phyloP scores from a whole-genome alignment of 2,888 invertebrate species.

The Harmothoe impar region DNA sequence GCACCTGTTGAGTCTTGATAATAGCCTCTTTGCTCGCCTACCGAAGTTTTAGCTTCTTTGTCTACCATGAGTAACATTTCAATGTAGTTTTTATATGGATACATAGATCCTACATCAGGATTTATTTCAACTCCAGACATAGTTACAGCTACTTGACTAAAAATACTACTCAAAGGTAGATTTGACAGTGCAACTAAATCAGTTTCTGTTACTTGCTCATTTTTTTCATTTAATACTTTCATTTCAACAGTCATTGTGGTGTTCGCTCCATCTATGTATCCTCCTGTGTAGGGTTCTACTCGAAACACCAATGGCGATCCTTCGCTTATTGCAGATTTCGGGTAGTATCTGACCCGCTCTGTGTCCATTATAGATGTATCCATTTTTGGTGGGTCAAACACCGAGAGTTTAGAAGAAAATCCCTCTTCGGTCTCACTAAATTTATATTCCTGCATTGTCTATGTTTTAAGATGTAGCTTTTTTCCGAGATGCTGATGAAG shows the following conservation, averaged over 20 bases:
- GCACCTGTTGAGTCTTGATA: no score
- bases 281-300: not conserved
- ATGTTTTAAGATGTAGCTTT: not conserved
- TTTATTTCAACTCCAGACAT: no score
- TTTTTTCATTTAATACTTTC: not conserved
- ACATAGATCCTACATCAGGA: not conserved
- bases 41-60: not conserved
- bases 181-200: not conserved
- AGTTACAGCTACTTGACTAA: not conserved
- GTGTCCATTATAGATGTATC: no score
- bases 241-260: not conserved
- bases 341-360: not conserved
- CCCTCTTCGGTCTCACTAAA: no score
- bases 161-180: constrained; percentile 14
- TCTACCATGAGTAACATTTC: no score
- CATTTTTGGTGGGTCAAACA: constrained; percentile 4
- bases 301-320: no score
- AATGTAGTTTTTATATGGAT: constrained; percentile 4
- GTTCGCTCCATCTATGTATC: not conserved
- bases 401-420: no score
- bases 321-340: not conserved
- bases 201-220: not conserved
- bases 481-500: not conserved
- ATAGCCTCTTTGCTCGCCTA: not conserved
- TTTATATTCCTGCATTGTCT: not conserved